phyloP scores from a whole-genome alignment of 92 coral and sea anemone species.

The Palythoa heliodiscus region DNA sequence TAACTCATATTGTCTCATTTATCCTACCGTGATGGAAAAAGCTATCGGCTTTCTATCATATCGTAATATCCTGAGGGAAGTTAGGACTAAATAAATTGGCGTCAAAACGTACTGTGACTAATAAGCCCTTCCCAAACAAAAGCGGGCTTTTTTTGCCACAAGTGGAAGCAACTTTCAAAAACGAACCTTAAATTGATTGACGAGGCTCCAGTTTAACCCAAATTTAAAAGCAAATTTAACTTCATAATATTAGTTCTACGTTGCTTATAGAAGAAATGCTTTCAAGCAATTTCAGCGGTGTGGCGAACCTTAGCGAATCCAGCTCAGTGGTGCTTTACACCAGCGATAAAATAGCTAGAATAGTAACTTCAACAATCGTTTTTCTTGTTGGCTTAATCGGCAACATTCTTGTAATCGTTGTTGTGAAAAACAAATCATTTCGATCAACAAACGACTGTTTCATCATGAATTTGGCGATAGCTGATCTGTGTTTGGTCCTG shows the following conservation, averaged over 20 bases:
- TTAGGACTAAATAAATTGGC: neutral
- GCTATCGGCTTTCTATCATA: neutral
- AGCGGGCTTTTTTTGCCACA: neutral
- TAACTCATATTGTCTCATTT: neutral
- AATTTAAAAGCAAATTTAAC: neutral
- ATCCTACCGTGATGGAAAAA: neutral
- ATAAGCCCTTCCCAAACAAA: neutral
- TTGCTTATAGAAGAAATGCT: neutral
- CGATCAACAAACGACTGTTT: slow-evolving; percentile 42
- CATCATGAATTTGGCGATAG: slow-evolving; percentile 17
- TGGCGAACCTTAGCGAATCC: neutral
- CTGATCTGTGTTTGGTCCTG: slow-evolving; percentile 14
- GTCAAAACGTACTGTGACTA: neutral
- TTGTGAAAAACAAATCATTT: slow-evolving; percentile 16
- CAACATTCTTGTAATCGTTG: slow-evolving; percentile 15
- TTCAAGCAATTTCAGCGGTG: slow-evolving; percentile 10
- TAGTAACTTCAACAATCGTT: neutral
- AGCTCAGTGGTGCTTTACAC: slow-evolving; percentile 1
- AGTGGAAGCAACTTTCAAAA: neutral
- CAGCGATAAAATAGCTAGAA: slow-evolving; percentile 24
- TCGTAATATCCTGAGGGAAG: neutral
- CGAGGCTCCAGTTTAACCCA: neutral
- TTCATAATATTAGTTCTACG: neutral
- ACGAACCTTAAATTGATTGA: too few relatives aligned
- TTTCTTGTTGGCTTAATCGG: slow-evolving; percentile 32